These are phyloP conservation scores for Crypturellus tataupa DNA, from an alignment of 2,797 vertebrate genomes.

Conservation along the genomic window DNA sequence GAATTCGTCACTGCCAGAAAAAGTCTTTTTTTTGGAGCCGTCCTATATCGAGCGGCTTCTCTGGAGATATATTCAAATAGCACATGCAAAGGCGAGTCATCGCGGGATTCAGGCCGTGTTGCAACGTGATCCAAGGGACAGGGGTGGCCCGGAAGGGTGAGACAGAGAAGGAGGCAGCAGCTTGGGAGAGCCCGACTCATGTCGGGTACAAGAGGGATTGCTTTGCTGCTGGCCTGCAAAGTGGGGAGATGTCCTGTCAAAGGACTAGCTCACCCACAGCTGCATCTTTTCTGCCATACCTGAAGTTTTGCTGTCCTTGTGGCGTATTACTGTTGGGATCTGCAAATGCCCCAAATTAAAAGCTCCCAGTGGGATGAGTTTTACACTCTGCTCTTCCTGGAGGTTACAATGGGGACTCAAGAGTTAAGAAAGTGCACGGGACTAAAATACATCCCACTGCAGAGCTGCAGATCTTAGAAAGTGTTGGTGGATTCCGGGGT, in stretches of 20 bases:
- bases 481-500: neutral
- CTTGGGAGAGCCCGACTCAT: neutral
- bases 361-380: neutral
- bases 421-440: neutral
- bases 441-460: neutral
- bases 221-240: neutral
- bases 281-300: neutral
- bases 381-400: neutral
- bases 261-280: neutral
- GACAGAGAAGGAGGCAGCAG: neutral
- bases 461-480: conserved; percentile 9
- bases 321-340: neutral
- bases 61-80: neutral
- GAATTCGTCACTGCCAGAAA: neutral
- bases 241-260: neutral
- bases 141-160: neutral
- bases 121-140: neutral
- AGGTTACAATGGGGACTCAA: neutral
- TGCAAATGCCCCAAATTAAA: neutral
- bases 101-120: neutral
- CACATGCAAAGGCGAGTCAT: neutral
- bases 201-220: neutral
- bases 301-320: neutral
- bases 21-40: neutral
- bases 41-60: neutral